Base-by-base conservation (phyloP, 1,140 invertebrate genomes). In the Ceratosolen solmsi region DNA sequence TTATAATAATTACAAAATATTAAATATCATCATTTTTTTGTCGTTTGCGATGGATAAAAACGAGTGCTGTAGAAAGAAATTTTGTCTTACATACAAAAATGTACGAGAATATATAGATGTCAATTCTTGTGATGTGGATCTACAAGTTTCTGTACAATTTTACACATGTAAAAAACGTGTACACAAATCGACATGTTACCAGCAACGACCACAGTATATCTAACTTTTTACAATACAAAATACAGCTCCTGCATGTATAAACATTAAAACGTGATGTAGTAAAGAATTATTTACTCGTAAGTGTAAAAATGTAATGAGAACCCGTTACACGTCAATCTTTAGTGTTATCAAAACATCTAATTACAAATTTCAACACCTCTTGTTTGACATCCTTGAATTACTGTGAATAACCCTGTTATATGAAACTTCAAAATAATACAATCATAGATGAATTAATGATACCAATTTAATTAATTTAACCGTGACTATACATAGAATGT, bases 191-290 rank as follows among this genome's bases (percentile, higher is more conserved):
- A 86, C 87, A 90, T 88, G 79, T 89, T 87, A 90, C 90, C 90
- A 91, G 90, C 90, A 91, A 90, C 90, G 90, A 91, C 90, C 89
- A 91, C 85, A 90, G 90, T 91, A 91, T 89, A 89, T 84, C 89
- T 91, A 91, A 85, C 89, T 91, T 91, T 91, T 91, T 91, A 90
- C 88, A 90, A 88, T 91, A 90, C 88, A 91, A 91, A 91, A 90
- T 90, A 90, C 88, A 91, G 86, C 88, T 90, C 87, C 89, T 88
- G 88, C 87, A 84, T 76, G 86, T 86, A 88, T 87, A 87, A 86
- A 83, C 84, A 84, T 87, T 87, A 86, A 87, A 86, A 87, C 86
- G 88, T 30, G 68, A 82, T 82, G 54, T 85, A 87, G 85, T 85
- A 87, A 89, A 85, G 86, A 87, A 85, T 86, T 84, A 85, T 89